These are phyloP conservation scores for Zaprionus obscuricornis DNA, from an alignment of 2,888 invertebrate genomes.

Conservation along the genomic window DNA sequence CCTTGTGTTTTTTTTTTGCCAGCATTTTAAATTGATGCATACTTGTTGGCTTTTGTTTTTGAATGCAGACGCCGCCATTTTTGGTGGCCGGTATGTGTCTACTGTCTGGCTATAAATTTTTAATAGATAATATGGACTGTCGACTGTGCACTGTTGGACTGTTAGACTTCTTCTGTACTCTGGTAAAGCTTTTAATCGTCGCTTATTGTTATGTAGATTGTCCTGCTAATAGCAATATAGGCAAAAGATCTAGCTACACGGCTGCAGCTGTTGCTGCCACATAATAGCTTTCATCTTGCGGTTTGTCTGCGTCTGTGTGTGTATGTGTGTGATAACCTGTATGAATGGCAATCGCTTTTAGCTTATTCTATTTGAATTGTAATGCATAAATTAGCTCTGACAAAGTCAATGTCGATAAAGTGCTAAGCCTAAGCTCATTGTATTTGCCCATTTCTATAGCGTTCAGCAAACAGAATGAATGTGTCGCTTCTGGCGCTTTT, in stretches of 20 bases:
- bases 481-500: conserved; percentile 26
- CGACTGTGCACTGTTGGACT: conserved; percentile 65
- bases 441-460: conserved; percentile 29
- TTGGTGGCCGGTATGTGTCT: conserved; percentile 56
- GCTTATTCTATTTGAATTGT: conserved; percentile 51
- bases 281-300: conserved; percentile 44
- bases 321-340: conserved; percentile 1
- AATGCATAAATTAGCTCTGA: conserved; percentile 73
- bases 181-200: conserved; percentile 76
- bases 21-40: conserved; percentile 77
- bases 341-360: conserved; percentile 11
- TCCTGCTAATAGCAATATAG: conserved; percentile 63
- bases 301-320: conserved; percentile 16
- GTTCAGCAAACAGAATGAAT: neutral
- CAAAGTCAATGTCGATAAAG: conserved; percentile 57
- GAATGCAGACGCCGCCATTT: conserved; percentile 55
- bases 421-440: conserved; percentile 42
- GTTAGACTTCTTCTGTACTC: conserved; percentile 1
- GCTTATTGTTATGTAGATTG: conserved; percentile 79
- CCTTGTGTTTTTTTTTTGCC: conserved; percentile 23
- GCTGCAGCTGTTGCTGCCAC: conserved; percentile 22
- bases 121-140: conserved; percentile 79
- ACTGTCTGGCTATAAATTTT: conserved; percentile 76
- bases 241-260: conserved; percentile 8
- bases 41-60: conserved; percentile 76